Base-by-base conservation (phyloP, 2,113 vertebrate genomes). In the Neotoma lepida region DNA sequence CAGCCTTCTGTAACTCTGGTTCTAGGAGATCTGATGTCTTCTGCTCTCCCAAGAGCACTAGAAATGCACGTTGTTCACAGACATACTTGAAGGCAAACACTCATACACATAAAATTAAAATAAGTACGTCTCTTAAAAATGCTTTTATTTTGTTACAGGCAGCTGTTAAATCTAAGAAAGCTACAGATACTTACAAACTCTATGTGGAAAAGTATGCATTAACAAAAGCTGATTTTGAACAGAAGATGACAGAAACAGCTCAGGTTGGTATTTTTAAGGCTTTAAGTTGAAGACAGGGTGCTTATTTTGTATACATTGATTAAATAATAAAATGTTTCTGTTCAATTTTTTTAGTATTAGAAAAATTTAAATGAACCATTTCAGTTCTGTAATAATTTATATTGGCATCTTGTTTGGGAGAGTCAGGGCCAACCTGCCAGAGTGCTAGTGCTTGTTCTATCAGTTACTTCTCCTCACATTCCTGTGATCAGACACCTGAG, bases 211-310 rank as follows among this genome's bases (percentile, higher is more conserved):
- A 99, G 97, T 99, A 99, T 24, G 99, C 99, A 95, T 94, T 98
- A 24, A 98, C 99, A 68, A 99, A 99, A 98, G 98, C 99, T 14
- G 99, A 99, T 97, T 99, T 99, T 98, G 99, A 99, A 96, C 99
- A 99, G 97, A 99, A 99, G 98, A 99, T 99, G 99, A 98, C 99
- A 93, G 99, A 99, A 98, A 99, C 99, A 26, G 98, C 99, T 90
- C 99, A 99, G 99, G 99, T 99, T 98, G 98, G 97, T 97, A 91
- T 96, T 97, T 56, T 93, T 95, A 90, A 95, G 18, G 33, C 30
- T 93, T 95, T 90, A 85, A n/a, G 81, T 94, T 33, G 35, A 80
- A 95, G 91, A 84, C 9, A 58, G 20, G 28, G 44, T 80, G 74
- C 61, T 78, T 86, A 39, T 77, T 93, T 88, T 94, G 26, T 89